Conservation (phyloP, 1,140 invertebrate species). For the Helicoverpa zea region DNA sequence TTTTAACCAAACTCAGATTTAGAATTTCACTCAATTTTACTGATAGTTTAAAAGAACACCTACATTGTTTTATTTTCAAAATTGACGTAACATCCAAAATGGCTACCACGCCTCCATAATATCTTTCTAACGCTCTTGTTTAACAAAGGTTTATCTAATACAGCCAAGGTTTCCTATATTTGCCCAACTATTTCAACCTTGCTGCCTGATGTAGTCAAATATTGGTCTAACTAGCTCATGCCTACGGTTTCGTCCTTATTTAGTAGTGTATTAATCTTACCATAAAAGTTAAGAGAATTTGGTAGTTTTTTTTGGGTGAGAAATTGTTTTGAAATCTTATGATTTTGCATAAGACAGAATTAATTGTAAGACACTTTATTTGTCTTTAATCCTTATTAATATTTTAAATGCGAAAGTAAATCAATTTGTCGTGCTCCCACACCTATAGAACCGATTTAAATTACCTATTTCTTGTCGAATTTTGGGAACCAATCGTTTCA, state of each 20-base stretch:
- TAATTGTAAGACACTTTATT: too few relatives aligned
- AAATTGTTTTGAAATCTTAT: neutral
- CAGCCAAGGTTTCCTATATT: conserved; percentile 46
- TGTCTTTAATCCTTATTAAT: too few relatives aligned
- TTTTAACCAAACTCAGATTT: too few relatives aligned
- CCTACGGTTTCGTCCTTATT: neutral
- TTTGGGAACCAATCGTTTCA: too few relatives aligned
- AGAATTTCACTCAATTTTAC: too few relatives aligned
- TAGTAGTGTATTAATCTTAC: neutral
- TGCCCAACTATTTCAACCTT: conserved; percentile 42
- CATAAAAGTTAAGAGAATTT: neutral
- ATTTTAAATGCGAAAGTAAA: too few relatives aligned
- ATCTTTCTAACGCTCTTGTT: conserved; percentile 25
- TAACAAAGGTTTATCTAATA: conserved; percentile 44
- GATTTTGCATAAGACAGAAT: too few relatives aligned
- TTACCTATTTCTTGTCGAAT: too few relatives aligned
- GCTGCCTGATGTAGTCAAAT: conserved; percentile 27
- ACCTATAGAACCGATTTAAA: too few relatives aligned
- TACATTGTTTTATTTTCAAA: too few relatives aligned
- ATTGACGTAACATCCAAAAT: neutral
- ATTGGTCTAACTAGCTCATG: conserved; percentile 7
- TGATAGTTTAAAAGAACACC: too few relatives aligned
- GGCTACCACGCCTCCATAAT: neutral
- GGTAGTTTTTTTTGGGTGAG: neutral
- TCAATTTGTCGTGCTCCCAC: too few relatives aligned